phyloP scores from a whole-genome alignment of 2,888 invertebrate species.

The Macaria notata region DNA sequence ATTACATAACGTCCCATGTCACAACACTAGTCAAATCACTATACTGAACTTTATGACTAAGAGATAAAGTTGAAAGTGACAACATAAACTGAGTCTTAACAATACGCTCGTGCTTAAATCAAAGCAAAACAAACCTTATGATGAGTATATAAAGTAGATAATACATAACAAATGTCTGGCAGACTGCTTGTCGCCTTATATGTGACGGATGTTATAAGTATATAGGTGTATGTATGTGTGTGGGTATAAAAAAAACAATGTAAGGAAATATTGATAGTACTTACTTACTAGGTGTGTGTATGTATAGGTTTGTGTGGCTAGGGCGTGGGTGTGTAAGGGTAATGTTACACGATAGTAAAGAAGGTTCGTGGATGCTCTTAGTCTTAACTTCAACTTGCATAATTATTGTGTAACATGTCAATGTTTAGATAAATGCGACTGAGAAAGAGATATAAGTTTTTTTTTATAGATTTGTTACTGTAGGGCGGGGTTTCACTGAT shows the following conservation, averaged over 20 bases:
- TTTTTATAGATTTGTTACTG: no score
- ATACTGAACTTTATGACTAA: background rate
- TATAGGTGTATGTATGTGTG: background rate
- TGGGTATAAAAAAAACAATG: constrained; percentile 19
- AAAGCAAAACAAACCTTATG: no score
- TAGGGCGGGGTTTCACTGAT: no score
- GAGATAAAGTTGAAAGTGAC: background rate
- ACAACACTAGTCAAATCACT: background rate
- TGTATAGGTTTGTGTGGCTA: background rate
- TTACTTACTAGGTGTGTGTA: constrained; percentile 1
- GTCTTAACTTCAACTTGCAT: no score
- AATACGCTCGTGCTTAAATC: background rate
- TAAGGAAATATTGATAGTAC: constrained; percentile 14
- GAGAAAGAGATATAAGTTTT: no score
- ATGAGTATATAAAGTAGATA: no score
- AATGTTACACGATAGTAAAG: background rate
- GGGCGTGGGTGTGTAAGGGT: background rate
- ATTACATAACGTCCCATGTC: constrained; percentile 8
- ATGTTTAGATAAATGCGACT: no score
- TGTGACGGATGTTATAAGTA: constrained; percentile 17
- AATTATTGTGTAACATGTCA: no score
- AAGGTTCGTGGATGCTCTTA: background rate
- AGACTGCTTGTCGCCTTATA: constrained; percentile 30
- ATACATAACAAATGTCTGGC: background rate
- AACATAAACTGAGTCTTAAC: background rate